These are phyloP conservation scores for Rhinolophus ferrumequinum DNA, from an alignment of 2,113 vertebrate genomes.

Conservation along the genomic window DNA sequence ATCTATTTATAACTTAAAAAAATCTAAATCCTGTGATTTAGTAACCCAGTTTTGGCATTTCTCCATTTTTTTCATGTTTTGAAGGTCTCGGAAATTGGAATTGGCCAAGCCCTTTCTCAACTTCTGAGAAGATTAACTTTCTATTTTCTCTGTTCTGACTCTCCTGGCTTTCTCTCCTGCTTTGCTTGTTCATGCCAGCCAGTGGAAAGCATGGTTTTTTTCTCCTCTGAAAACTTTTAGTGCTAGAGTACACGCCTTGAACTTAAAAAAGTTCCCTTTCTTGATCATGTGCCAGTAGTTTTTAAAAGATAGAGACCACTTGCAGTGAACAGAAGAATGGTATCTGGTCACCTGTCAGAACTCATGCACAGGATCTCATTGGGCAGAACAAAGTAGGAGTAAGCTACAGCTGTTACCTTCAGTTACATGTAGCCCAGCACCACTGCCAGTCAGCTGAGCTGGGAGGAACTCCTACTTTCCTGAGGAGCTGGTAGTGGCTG, in stretches of 20 bases:
- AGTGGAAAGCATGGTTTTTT: not conserved
- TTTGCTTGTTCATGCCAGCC: not conserved
- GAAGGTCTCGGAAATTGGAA: slow-evolving; percentile 5
- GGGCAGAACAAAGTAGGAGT: not conserved
- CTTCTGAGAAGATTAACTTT: slow-evolving; percentile 10
- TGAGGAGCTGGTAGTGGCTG: not conserved
- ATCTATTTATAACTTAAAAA: not conserved
- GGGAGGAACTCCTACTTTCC: not conserved
- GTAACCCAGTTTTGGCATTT: not conserved
- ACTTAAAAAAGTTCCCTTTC: not conserved
- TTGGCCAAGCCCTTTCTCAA: not conserved
- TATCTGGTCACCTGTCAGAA: not conserved
- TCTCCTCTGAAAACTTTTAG: not conserved
- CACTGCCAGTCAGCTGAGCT: not conserved
- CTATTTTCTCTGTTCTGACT: not conserved
- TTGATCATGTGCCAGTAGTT: not conserved
- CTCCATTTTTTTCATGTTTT: not conserved
- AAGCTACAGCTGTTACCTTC: not conserved
- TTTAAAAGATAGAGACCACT: slow-evolving; percentile 38
- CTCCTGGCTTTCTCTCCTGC: not conserved
- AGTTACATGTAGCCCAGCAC: not conserved
- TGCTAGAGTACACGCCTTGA: not conserved
- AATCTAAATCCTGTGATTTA: not conserved
- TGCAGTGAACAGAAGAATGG: not conserved
- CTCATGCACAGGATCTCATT: not conserved